Evolutionary conservation across 1,140 invertebrate genomes (phyloP), one percentile per base, ranked within the genome.

Genomic region (Schlechtendalia chinensis): DNA sequence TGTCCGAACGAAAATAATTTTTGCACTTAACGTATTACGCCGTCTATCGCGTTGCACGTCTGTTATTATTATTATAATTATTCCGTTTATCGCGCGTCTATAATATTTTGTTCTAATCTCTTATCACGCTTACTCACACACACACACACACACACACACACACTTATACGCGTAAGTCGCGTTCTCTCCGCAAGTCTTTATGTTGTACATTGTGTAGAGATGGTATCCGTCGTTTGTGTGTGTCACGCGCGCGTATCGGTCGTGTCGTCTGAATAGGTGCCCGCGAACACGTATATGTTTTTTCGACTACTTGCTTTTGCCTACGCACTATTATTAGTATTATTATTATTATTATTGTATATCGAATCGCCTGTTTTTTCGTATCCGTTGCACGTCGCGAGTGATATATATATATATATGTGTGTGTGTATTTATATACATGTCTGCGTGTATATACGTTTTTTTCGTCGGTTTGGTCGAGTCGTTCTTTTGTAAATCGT

Each of bases 221-320:
- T 53, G 45, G 22, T 71, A 71, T 71, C 45, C 45, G 24, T 22
- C 45, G n/a, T 10, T 50, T 53, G 47, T 69, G 22, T 71, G 67
- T 71, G 67, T 71, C 67, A 71, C 67, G 67, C 67, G 67, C 67
- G 50, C 67, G 27, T 71, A 27, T 50, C 67, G 22, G 67, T 53
- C 50, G 67, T 71, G 67, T 71, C 67, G 67, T 27, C 17, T 45
- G 63, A 45, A 50, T 50, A 39, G 32, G 32, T 39, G 8, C 32
- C 8, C 32, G 32, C 32, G 32, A 39, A 39, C 32, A 8, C 32
- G 32, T 39, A 50, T 47, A 47, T n/a, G n/a, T n/a, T n/a, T 71
- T 53, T 71, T 71, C 67, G 14, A 24, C 14, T 24, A 24, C 47
- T 50, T 8, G 10, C n/a, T n/a, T 8, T 39, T 39, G 8, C 32